These are phyloP conservation scores for Drymonia ruficornis DNA, from an alignment of 2,888 invertebrate species.

Conservation along the genomic window DNA sequence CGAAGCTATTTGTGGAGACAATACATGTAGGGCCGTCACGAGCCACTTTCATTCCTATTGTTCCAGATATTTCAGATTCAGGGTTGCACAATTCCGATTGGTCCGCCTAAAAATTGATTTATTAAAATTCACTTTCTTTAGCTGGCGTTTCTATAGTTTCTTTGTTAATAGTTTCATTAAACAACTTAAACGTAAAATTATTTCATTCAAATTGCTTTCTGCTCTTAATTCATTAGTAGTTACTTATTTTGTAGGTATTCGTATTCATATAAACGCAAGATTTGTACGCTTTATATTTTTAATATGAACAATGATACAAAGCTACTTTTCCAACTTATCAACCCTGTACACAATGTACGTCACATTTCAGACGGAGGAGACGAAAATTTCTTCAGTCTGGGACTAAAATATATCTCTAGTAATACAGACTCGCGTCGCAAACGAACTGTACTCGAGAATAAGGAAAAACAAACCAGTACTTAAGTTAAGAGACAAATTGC, in stretches of 20 bases:
- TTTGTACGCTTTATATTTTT: too few species aligned
- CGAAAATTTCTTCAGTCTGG: slow-evolving; percentile 34
- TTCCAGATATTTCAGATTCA: slow-evolving; percentile 10
- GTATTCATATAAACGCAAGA: too few species aligned
- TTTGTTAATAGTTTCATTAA: too few species aligned
- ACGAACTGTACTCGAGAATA: slow-evolving; percentile 24
- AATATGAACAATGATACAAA: too few species aligned
- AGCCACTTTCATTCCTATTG: not conserved
- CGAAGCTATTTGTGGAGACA: slow-evolving; percentile 48
- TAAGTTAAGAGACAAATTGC: slow-evolving; percentile 40
- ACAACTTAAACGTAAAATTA: too few species aligned
- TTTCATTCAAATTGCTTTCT: too few species aligned
- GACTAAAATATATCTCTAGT: slow-evolving; percentile 31
- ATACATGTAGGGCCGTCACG: slow-evolving; percentile 28
- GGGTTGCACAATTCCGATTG: not conserved
- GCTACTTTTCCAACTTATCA: slow-evolving; percentile 6
- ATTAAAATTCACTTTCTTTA: not conserved
- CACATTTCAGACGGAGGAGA: slow-evolving; percentile 31
- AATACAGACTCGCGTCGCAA: slow-evolving; percentile 28
- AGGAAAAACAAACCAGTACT: slow-evolving; percentile 29
- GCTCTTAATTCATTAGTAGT: too few species aligned
- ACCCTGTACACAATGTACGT: slow-evolving; percentile 20
- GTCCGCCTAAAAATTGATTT: not conserved
- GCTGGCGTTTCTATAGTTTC: too few species aligned
- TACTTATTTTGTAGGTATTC: too few species aligned